Base-by-base conservation (phyloP, 64 coral and sea anemone species). In the Orbicella faveolata region DNA sequence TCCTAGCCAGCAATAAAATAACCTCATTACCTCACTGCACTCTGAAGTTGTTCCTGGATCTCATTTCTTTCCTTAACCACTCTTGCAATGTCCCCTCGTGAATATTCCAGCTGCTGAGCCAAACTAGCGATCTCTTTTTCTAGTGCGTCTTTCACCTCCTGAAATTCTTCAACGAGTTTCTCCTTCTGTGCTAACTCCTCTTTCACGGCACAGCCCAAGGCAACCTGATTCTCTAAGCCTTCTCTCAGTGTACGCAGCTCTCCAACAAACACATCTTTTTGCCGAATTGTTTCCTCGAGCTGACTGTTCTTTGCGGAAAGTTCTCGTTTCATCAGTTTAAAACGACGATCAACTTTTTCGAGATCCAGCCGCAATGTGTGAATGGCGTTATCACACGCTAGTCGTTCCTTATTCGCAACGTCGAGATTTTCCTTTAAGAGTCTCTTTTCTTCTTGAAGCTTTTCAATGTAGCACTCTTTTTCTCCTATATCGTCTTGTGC, bases 271-370 rank as follows among this genome's bases (percentile, higher is more conserved):
- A 70, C 75, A 51, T 94, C 79, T 34, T 97, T 94, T 7, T 94
- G 89, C 25, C 53, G 67, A 16, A 66, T 89, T 61, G 87, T 75
- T 88, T 97, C 88, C 64, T 97, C 92, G 6, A 97, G 92, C 34
- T 94, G 92, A 25, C 78, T 36, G 64, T 83, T 94, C 67, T 97
- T 97, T 20, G 57, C 69, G 13, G 85, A 11, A 61, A 94, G 65
- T 82, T 97, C 95, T 63, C 92, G 83, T 76, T 94, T 93, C 95
- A 97, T 94, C 53, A 97, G 61, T 70, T 97, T 97, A 44, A 97
- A 97, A 21, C 95, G 89, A 11, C 95, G 89, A 26, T 97, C 95
- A 19, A 97, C 95, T 87, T 97, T 97, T 30, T 90, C 95, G 15
- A 97, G 72, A 67, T 97, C 92, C 41, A 97, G 21, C 66, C 78